Percentiles rank a stretch among this genome's conserved stretches.
phyloP scores from a whole-genome alignment of 2,113 vertebrate species.

The Merops nubicus region DNA sequence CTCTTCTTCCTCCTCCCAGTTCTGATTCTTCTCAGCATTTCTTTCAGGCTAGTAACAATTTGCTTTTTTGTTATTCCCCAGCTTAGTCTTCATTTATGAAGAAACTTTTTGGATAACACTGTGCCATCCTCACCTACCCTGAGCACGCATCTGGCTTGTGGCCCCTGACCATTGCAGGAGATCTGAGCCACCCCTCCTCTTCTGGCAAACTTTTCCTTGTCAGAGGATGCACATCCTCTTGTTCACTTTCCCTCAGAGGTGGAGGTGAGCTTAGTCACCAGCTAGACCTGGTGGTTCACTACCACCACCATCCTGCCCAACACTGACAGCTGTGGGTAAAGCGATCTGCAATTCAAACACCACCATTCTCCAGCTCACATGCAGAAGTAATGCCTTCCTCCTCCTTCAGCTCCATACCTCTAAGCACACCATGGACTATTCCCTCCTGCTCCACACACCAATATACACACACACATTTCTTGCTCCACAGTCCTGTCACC shows the following conservation, averaged over 20 bases:
- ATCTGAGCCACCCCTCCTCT: background rate
- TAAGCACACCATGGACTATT: background rate
- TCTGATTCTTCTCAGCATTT: background rate
- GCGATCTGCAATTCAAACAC: background rate
- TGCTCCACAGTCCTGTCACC: background rate
- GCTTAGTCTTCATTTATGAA: background rate
- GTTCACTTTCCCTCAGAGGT: background rate
- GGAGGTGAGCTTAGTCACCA: background rate
- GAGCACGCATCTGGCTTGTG: background rate
- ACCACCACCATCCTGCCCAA: background rate
- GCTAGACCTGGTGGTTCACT: background rate
- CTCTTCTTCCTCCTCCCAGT: background rate
- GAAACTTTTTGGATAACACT: background rate
- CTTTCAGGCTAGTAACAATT: fast-evolving
- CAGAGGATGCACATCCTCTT: fast-evolving
- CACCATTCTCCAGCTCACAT: background rate
- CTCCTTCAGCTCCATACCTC: background rate
- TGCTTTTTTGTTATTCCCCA: background rate
- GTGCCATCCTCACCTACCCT: background rate
- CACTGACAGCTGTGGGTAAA: background rate
- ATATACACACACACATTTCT: background rate
- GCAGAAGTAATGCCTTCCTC: background rate
- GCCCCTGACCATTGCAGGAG: background rate
- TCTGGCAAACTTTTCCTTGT: fast-evolving
- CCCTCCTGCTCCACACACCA: background rate